These are phyloP conservation scores for Bothrops jararaca DNA, from an alignment of 2,113 vertebrate genomes.

Conservation along the genomic window DNA sequence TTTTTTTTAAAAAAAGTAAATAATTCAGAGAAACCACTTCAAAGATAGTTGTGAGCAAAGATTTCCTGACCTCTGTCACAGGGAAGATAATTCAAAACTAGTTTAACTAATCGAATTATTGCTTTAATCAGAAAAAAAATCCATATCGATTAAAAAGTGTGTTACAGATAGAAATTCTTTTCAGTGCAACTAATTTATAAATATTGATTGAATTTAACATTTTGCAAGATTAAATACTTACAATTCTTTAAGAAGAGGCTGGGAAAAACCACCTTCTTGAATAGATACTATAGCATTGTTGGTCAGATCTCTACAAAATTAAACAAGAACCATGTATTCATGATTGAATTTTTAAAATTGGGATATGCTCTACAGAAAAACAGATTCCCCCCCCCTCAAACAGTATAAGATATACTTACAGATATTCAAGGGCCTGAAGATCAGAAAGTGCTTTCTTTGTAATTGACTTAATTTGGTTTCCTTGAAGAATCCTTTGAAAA, in stretches of 20 bases:
- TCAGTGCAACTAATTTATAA: neutral
- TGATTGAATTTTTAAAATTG: neutral
- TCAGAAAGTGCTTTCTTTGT: conserved; percentile 78
- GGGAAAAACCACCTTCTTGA: conserved; percentile 78
- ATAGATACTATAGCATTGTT: conserved; percentile 81
- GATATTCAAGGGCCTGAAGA: conserved; percentile 74
- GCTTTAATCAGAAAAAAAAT: neutral
- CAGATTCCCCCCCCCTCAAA: conserved; percentile 15
- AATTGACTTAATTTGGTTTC: conserved; percentile 81
- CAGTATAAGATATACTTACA: conserved; percentile 70
- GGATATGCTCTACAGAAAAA: neutral
- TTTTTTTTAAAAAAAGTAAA: too few species aligned
- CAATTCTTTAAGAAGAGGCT: conserved; percentile 76
- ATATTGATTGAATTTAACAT: neutral
- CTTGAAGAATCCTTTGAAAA: conserved; percentile 74
- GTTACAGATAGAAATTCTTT: neutral
- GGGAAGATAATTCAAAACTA: neutral
- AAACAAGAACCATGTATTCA: conserved; percentile 39
- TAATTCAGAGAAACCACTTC: conserved; percentile 7
- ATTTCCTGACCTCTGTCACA: neutral
- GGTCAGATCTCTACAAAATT: conserved; percentile 75
- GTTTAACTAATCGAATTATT: neutral
- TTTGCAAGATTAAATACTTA: conserved; percentile 63
- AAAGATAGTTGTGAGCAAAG: neutral
- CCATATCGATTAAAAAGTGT: neutral